Evolutionary conservation across 2,888 invertebrate genomes (phyloP), one percentile per base, ranked within the genome.

Genomic region (Altica lythri): DNA sequence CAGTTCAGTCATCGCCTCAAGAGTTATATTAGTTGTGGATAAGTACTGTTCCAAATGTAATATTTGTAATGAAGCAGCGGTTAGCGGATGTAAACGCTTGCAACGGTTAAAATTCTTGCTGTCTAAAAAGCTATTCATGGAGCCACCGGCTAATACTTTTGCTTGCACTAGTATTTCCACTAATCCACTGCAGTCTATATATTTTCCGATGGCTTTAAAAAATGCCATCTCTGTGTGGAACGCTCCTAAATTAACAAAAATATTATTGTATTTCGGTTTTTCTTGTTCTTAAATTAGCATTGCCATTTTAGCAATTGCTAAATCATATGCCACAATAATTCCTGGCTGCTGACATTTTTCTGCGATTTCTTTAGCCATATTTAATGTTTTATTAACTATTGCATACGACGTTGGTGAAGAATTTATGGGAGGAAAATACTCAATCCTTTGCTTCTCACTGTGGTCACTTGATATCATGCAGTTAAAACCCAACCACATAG

Each of bases 161-260:
- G 63, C 59, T 62, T 71, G 50, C 10, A 72, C 69, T 22, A 69
- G 4, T 30, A 70, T 64, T 9, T 71, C 60, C n/a, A 64, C 38
- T 58, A 73, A 60, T 55, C 71, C 71, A 67, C 68, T 56, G 55
- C 12, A 52, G 40, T 70, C 69, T 43, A 73, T 72, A 55, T 57
- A 68, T 50, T 70, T 71, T 38, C 70, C 71, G 34, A 73, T 58
- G 1, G 68, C 69, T 71, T 60, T 71, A 42, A 71, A 71, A 30
- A 49, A 72, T 47, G 70, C 68, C 40, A 40, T 32, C 17, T 53
- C 19, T 19, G 12, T 56, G 25, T 56, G 52, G 25, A 56, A 56
- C 4, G 52, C 48, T 9, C 56, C 52, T 19, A 52, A 46, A 27
- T 55, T 46, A 13, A 47, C 29, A 43, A 55, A 55, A 22, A 70